A percentile compares a stretch with the other conserved stretches of the same genome.
phyloP scores from a whole-genome alignment of 2,888 invertebrate species.

The Nomada lathburiana region DNA sequence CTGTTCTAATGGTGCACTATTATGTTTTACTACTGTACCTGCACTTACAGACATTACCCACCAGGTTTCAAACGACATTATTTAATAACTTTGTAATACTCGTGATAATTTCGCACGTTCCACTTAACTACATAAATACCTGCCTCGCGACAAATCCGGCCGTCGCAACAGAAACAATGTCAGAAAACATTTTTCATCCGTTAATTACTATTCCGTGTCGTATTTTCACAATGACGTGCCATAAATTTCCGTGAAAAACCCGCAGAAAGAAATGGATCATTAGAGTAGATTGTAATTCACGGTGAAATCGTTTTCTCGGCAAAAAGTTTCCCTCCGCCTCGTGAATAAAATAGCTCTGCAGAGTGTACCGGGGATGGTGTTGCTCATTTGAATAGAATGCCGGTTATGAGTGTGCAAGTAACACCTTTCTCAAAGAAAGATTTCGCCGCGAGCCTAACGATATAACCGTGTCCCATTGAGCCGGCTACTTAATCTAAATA shows the following conservation, averaged over 20 bases:
- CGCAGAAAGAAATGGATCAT: slow-evolving; percentile 27
- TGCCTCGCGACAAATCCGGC: too few species aligned
- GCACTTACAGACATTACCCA: too few species aligned
- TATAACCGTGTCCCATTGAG: slow-evolving; percentile 36
- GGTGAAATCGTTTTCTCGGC: slow-evolving; percentile 50
- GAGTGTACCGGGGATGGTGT: slow-evolving; percentile 46
- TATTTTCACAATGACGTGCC: background rate
- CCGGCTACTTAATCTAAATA: slow-evolving; percentile 27
- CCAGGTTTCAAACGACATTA: too few species aligned
- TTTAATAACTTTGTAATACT: too few species aligned
- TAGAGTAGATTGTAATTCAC: slow-evolving; percentile 25
- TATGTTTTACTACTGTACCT: too few species aligned
- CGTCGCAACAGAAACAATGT: too few species aligned
- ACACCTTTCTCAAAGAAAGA: slow-evolving; percentile 76
- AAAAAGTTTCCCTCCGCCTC: slow-evolving; percentile 33
- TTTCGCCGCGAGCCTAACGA: slow-evolving; percentile 35
- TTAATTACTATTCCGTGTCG: background rate
- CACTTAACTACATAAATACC: too few species aligned
- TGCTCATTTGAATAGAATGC: slow-evolving; percentile 75
- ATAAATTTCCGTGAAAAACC: slow-evolving; percentile 1
- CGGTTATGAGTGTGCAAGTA: slow-evolving; percentile 77
- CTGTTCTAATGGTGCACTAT: too few species aligned
- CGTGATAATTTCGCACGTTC: too few species aligned
- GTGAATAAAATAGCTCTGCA: slow-evolving; percentile 60
- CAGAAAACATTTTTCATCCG: too few species aligned